A percentile compares a stretch with the other conserved stretches of the same genome.
phyloP scores from a whole-genome alignment of 2,888 invertebrate species.

The Cataglyphis altisquamis region DNA sequence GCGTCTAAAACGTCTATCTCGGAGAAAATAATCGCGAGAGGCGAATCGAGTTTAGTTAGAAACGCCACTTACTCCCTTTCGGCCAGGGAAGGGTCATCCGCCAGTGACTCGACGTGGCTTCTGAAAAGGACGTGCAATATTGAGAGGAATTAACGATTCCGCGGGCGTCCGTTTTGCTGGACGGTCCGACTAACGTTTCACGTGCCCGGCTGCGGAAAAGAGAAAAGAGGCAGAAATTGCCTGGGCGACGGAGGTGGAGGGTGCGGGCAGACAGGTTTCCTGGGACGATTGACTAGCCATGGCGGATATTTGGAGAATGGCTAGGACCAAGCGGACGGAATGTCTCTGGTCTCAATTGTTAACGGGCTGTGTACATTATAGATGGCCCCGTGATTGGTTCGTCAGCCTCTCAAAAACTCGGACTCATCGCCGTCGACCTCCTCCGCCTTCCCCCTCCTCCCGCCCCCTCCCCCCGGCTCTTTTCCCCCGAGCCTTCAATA shows the following conservation, averaged over 20 bases:
- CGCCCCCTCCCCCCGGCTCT: conserved; percentile 27
- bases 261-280: conserved; percentile 67
- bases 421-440: conserved; percentile 66
- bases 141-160: conserved; percentile 84
- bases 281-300: conserved; percentile 71
- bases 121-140: conserved; percentile 80
- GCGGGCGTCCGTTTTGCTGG: conserved; percentile 74
- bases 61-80: conserved; percentile 44
- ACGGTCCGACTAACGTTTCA: conserved; percentile 62
- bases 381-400: conserved; percentile 83
- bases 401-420: conserved; percentile 81
- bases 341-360: conserved; percentile 78
- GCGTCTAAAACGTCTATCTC: conserved; percentile 41
- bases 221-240: conserved; percentile 64
- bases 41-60: conserved; percentile 20
- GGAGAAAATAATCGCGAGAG: conserved; percentile 54
- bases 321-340: conserved; percentile 74
- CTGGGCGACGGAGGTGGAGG: conserved; percentile 37
- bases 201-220: conserved; percentile 68
- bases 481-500: conserved; percentile 20
- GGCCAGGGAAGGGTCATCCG: conserved; percentile 30
- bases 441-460: conserved; percentile 58
- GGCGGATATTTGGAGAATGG: conserved; percentile 78
- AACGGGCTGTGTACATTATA: conserved; percentile 83
- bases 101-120: conserved; percentile 70